Base-by-base conservation (phyloP, 2,888 invertebrate genomes). In the Eucriotettix oculatus region DNA sequence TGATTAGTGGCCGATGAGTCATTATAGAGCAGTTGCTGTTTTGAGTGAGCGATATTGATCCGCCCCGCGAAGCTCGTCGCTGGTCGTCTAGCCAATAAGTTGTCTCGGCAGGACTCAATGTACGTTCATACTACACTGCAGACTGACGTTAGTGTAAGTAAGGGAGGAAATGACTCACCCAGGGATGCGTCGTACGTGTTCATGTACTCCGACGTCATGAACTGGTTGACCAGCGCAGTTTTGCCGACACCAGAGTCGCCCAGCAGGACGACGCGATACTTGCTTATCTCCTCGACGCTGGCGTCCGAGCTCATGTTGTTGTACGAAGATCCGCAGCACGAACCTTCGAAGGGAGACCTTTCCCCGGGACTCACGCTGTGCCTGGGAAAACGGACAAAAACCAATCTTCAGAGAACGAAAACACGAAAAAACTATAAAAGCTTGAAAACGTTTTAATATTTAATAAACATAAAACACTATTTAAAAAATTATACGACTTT, bases 191-290 rank as follows among this genome's bases (percentile, higher is more conserved):
- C 93, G 73, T 94, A 94, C 0, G 93, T 92, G 74, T 93, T 92
- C 86, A 93, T 91, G 71, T 94, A 93, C 70, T 94, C 94, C 65
- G 92, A 92, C 42, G 94, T 93, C 90, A 92, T 92, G 72, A 95
- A 93, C 71, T 95, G 94, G 1, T 88, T 87, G 1, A 92, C 90
- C 41, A 95, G 77, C 1, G 93, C 90, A 0, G 91, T 89, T 75
- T 94, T 95, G 3, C 95, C 94, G 16, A 92, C 92, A 0, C 90
- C 90, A 0, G 90, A 83, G 68, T 90, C 89, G 0, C 86, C 91
- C 9, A 91, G 76, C 71, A 92, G 78, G 11, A 90, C 87, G 62
- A 92, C 87, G n/a, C 90, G 79, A 72, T 89, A 86, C 68, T 88
- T 86, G 1, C 83, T 79, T 64, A 80, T 77, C 14, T 69, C 72